Evolutionary conservation across 2,797 vertebrate genomes (phyloP), one percentile per base, ranked within the genome.

Genomic region (Sciaenops ocellatus): DNA sequence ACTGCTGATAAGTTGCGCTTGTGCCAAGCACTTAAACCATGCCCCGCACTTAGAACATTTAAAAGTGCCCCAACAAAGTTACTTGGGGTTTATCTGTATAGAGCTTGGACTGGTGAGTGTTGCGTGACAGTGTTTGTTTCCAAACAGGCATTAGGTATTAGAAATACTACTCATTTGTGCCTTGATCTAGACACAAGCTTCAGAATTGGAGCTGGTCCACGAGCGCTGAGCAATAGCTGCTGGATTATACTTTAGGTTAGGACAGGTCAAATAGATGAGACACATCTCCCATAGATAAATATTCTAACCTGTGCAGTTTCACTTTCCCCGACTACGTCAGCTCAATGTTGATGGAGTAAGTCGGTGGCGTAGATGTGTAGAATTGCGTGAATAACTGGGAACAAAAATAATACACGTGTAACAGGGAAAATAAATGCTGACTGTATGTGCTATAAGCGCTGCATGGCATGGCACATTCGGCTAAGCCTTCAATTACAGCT

Each of bases 401-500:
- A 46, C 42, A 73, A 69, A 82, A 75, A 80, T 20, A 57, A 65
- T 3, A 70, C 44, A 52, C 3, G 24, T 78, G 60, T 59, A 71
- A 76, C 52, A 62, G 42, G 22, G 57, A 38, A 55, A 42, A 84
- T 11, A 85, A 83, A 79, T 41, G 78, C 83, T 87, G 78, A 89
- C 80, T 82, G 71, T 62, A 80, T 78, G 78, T 73, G 76, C 84
- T 87, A 56, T 76, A 83, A 90, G 87, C 47, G 56, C 69, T 59
- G 73, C 73, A 73, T 74, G 65, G 86, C 71, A 75, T 17, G 17
- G 79, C 77, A 75, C 63, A 54, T 73, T 89, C 80, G 60, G 61
- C 83, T 90, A 86, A 91, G 89, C 89, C 81, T 82, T 89, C 87
- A 92, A 94, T 93, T 92, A 90, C 83, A 93, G 86, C 79, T 91